Conservation (phyloP, 1,140 invertebrate genomes). For the Subanguina moxae region DNA sequence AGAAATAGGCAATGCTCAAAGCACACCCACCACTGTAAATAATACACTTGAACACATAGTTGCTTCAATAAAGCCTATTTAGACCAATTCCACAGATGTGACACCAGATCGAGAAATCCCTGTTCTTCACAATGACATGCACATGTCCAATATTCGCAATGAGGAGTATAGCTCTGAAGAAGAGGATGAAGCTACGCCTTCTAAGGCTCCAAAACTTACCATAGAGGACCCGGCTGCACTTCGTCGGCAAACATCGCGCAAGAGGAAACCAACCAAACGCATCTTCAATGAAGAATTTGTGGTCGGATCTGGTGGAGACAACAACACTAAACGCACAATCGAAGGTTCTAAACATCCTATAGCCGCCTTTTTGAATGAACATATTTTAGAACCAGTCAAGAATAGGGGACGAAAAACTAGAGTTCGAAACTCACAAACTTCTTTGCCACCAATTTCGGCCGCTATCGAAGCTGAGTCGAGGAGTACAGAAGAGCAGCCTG, state of each 20-base stretch:
- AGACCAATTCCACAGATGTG: not conserved
- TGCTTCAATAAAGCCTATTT: too few species aligned
- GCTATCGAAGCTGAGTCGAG: too few species aligned
- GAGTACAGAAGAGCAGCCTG: too few species aligned
- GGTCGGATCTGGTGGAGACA: not conserved
- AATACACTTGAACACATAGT: too few species aligned
- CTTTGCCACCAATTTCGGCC: too few species aligned
- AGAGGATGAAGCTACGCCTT: not conserved
- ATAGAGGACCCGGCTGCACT: not conserved
- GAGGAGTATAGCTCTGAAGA: not conserved
- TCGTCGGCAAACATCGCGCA: not conserved
- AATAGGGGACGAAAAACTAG: too few species aligned
- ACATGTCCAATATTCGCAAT: not conserved
- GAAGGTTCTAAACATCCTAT: not conserved
- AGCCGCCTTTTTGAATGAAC: too few species aligned
- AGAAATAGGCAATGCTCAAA: not conserved
- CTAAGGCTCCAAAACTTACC: not conserved
- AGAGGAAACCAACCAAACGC: constrained; percentile 11
- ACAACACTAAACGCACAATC: not conserved
- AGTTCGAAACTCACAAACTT: too few species aligned
- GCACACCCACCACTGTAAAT: too few species aligned
- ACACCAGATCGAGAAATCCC: not conserved
- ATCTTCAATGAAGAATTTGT: constrained; percentile 11
- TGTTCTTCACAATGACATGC: not conserved
- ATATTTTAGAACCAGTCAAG: too few species aligned